phyloP scores from a whole-genome alignment of 2,113 vertebrate genomes.

The Galeopterus variegatus region DNA sequence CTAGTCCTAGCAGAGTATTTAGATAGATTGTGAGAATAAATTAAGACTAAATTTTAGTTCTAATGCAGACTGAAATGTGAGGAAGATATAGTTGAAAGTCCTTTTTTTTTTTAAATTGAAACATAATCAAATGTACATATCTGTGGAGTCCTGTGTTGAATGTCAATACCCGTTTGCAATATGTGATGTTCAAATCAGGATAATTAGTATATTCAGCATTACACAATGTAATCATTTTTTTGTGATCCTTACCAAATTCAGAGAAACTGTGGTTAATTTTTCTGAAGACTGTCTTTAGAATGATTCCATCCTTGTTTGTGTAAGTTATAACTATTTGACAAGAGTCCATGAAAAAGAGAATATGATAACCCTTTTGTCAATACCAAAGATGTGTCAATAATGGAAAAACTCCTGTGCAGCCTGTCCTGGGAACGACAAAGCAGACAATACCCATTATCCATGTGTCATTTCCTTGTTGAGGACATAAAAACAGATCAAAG shows the following conservation, averaged over 20 bases:
- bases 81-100: constrained; percentile 26
- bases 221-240: too few species aligned
- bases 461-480: constrained; percentile 85
- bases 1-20: not conserved
- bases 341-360: constrained; percentile 82
- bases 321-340: constrained; percentile 79
- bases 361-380: constrained; percentile 86
- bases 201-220: too few species aligned
- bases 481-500: constrained; percentile 87
- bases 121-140: too few species aligned
- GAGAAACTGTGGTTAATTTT: not conserved
- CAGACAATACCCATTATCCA: constrained; percentile 89
- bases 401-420: constrained; percentile 81
- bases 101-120: too few species aligned
- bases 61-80: constrained; percentile 27
- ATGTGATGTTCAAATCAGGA: too few species aligned
- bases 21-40: constrained; percentile 44
- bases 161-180: too few species aligned
- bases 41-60: constrained; percentile 55
- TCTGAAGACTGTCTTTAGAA: constrained; percentile 56
- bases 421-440: constrained; percentile 86
- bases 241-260: too few species aligned
- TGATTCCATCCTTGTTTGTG: constrained; percentile 65
- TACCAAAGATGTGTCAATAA: constrained; percentile 86
- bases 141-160: too few species aligned